Evolutionary conservation across 2,888 invertebrate genomes (phyloP), one percentile per base, ranked within the genome.

Genomic region (Galeruca laticollis): DNA sequence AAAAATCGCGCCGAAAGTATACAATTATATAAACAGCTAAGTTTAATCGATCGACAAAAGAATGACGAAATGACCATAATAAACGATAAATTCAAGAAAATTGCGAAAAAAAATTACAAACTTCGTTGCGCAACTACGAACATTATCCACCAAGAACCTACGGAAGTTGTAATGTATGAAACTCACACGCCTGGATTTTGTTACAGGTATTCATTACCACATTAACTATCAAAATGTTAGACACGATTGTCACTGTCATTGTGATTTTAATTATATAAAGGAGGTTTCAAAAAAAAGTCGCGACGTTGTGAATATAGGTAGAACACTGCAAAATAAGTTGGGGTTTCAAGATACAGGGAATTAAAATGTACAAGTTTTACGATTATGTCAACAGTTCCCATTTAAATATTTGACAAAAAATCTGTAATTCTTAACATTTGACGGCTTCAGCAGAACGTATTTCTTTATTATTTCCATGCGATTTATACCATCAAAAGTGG

Each of bases 171-270:
- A 26, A 26, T 52, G 52, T 52, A 26, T 10, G 52, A 52, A 52
- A 52, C 52, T 26, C 52, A 52, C 52, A 52, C 52, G 13, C 52
- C 52, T 26, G 52, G 52, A 26, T 52, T 52, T 52, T 52, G 52
- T 52, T 52, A 52, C 52, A 52, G 52, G 52, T 52, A 52, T 52
- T n/a, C 26, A 11, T 21, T n/a, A n/a, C n/a, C 13, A 9, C 10
- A 11, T 43, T 0, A 43, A 4, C 5, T 11, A n/a, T 43, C 43
- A 43, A 13, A 43, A 43, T 9, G 8, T 43, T 43, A 2, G 3
- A 4, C 3, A 10, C 43, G n/a, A 43, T 11, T 6, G 8, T 13
- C 3, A 13, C 43, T 43, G 8, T n/a, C n/a, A n/a, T n/a, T n/a
- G n/a, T n/a, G n/a, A n/a, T n/a, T n/a, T n/a, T n/a, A n/a, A n/a